Percentiles rank a stretch among this genome's conserved stretches.
Conservation (phyloP, 2,888 invertebrate species). For the Agriopis leucophaearia region DNA sequence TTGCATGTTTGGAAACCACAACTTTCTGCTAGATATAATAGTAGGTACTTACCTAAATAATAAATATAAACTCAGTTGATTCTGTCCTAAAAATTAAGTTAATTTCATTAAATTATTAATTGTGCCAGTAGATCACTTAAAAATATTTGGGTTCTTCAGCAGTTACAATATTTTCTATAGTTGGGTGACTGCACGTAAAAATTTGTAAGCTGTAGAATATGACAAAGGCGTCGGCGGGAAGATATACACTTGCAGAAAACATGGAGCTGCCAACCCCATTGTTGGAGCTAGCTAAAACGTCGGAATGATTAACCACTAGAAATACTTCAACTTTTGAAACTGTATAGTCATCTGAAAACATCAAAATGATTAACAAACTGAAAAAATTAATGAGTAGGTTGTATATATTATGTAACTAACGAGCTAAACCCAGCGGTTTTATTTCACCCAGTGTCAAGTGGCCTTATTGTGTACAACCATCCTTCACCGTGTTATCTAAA, state of each 20-base stretch:
- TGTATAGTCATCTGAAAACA: slow-evolving; percentile 46
- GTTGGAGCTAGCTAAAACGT: slow-evolving; percentile 62
- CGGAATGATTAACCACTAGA: slow-evolving; percentile 70
- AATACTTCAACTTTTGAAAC: slow-evolving; percentile 69
- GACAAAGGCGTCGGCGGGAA: slow-evolving; percentile 62
- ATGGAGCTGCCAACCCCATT: slow-evolving; percentile 61
- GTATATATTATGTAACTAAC: no score
- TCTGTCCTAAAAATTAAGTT: no score
- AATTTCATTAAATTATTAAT: no score
- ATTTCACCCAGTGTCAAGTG: no score
- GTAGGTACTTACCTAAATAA: no score
- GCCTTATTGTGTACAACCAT: no score
- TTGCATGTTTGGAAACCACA: no score
- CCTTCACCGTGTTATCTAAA: no score
- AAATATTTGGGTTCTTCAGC: neutral
- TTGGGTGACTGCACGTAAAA: slow-evolving; percentile 57
- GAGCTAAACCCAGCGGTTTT: no score
- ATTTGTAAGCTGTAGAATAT: slow-evolving; percentile 65
- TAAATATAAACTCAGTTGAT: no score
- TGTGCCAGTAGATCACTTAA: neutral
- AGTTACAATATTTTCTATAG: neutral
- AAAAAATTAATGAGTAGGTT: neutral
- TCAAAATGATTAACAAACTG: slow-evolving; percentile 2
- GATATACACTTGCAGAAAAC: slow-evolving; percentile 65
- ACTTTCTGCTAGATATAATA: no score